Percentiles rank a stretch among this genome's conserved stretches.
Conservation (phyloP, 2,888 invertebrate species). For the Ligdia adustata region DNA sequence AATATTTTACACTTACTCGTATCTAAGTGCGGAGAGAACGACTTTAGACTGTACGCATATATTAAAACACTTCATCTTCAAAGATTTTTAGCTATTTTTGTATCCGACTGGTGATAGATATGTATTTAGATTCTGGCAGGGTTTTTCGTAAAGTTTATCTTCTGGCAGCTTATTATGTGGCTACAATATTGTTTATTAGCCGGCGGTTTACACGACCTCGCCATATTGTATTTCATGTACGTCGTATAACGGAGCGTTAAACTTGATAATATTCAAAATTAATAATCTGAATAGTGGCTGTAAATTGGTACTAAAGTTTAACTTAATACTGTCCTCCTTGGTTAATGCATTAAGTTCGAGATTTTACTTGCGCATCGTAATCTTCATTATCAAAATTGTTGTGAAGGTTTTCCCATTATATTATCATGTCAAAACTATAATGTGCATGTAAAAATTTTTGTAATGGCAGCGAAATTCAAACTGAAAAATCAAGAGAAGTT, state of each 20-base stretch:
- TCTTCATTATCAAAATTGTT: too few species aligned
- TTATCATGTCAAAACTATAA: too few species aligned
- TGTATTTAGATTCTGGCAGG: too few species aligned
- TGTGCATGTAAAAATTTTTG: too few species aligned
- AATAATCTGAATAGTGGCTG: constrained; percentile 51
- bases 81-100: too few species aligned
- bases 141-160: constrained; percentile 3
- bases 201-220: constrained; percentile 56
- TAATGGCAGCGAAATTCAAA: too few species aligned
- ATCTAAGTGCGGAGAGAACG: too few species aligned
- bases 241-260: constrained; percentile 49
- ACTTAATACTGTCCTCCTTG: constrained; percentile 44
- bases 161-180: constrained; percentile 12
- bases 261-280: constrained; percentile 53
- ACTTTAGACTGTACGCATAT: too few species aligned
- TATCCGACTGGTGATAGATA: too few species aligned
- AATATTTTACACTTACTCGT: too few species aligned
- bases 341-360: constrained; percentile 39
- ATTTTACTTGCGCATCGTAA: constrained; percentile 19
- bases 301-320: constrained; percentile 48
- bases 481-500: too few species aligned
- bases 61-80: too few species aligned
- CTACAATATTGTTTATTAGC: constrained; percentile 58
- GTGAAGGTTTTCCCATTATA: background rate
- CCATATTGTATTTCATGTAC: constrained; percentile 60